These are phyloP conservation scores for Numenius phaeopus DNA, from an alignment of 2,797 vertebrate species.

Conservation along the genomic window DNA sequence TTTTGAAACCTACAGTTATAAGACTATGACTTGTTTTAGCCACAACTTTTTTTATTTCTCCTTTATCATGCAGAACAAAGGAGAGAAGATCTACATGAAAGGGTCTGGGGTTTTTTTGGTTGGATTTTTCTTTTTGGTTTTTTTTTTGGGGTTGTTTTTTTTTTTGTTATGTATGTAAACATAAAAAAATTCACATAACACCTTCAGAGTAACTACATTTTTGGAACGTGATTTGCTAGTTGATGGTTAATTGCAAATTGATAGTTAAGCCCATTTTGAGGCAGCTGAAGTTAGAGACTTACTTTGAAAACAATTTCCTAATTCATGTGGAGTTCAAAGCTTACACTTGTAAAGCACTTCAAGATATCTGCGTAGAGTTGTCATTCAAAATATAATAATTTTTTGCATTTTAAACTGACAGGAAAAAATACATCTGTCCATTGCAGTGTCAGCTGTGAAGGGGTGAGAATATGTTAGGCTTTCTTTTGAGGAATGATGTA, in stretches of 20 bases:
- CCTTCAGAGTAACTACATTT: background rate
- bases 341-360: background rate
- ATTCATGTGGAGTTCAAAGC: background rate
- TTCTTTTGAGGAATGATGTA: conserved; percentile 3
- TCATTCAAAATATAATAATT: background rate
- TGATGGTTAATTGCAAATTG: background rate
- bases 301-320: background rate
- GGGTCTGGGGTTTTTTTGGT: accelerated
- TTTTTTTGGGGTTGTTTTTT: too few species aligned
- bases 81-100: background rate
- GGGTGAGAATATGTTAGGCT: background rate
- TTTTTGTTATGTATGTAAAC: background rate
- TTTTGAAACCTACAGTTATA: background rate
- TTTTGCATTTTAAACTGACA: background rate
- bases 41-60: background rate
- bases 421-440: background rate
- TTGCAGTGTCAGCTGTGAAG: background rate
- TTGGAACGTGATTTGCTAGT: background rate
- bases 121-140: too few species aligned
- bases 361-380: background rate
- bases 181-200: background rate
- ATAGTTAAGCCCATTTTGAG: background rate
- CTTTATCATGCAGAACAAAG: background rate
- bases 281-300: background rate
- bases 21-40: background rate